Conservation (phyloP, 2,888 invertebrate species). For the Plebejus anna region DNA sequence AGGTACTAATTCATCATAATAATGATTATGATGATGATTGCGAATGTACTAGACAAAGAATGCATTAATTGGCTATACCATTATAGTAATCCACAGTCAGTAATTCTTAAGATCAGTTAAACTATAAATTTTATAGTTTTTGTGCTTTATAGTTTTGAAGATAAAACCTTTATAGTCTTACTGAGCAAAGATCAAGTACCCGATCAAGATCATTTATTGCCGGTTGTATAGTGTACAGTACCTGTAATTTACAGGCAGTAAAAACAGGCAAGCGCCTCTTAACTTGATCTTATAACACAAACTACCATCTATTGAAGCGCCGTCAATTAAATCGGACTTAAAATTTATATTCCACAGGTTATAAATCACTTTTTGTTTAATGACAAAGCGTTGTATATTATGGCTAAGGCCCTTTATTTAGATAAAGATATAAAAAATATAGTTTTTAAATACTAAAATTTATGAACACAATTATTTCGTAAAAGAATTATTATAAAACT, state of each 20-base stretch:
- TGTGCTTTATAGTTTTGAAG: not conserved
- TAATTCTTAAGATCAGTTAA: not conserved
- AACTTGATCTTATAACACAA: not conserved
- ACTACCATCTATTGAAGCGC: not conserved
- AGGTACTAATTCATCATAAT: too few relatives aligned
- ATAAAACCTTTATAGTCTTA: not conserved
- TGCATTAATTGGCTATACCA: not conserved
- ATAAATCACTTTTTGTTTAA: not conserved
- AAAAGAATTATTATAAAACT: not conserved
- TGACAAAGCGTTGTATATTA: not conserved
- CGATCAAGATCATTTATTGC: conserved; percentile 8
- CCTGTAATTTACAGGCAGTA: not conserved
- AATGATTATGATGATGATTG: not conserved
- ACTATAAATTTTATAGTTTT: not conserved
- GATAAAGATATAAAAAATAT: too few relatives aligned
- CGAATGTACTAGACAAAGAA: not conserved
- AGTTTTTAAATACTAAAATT: not conserved
- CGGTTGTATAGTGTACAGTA: not conserved
- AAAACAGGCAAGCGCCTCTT: not conserved
- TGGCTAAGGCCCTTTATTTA: too few relatives aligned
- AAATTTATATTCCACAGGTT: not conserved
- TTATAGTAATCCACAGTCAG: not conserved
- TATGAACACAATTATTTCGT: not conserved
- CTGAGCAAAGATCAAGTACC: not conserved
- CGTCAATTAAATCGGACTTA: not conserved